A percentile compares a stretch with the other conserved stretches of the same genome.
Evolutionary conservation across 2,113 vertebrate genomes (phyloP).

Genomic region (Malurus melanocephalus): DNA sequence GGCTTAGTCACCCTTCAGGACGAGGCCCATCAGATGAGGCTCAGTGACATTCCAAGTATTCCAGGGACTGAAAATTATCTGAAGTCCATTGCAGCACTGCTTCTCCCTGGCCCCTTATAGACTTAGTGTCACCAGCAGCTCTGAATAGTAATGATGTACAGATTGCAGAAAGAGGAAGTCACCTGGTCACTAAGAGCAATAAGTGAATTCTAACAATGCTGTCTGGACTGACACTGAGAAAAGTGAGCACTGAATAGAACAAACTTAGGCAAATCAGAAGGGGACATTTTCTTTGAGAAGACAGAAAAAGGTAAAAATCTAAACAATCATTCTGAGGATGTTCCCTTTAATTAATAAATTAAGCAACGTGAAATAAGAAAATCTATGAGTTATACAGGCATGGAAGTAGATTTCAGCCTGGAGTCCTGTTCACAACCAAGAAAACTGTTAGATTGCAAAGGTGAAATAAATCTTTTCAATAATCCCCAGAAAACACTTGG

Average conservation of each 20-base stretch:
- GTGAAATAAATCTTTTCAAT: slow-evolving; percentile 23
- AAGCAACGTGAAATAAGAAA: neutral
- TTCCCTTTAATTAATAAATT: neutral
- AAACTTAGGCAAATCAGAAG: neutral
- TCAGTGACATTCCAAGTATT: neutral
- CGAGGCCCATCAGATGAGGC: neutral
- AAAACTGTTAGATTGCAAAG: neutral
- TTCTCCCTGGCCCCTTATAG: neutral
- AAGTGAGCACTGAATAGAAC: neutral
- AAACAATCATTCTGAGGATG: neutral
- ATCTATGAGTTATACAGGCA: neutral
- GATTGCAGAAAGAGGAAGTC: neutral
- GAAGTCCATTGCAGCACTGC: neutral
- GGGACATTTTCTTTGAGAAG: neutral
- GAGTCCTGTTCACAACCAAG: neutral
- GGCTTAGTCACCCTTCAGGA: neutral
- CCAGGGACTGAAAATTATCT: neutral
- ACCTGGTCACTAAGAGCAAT: neutral
- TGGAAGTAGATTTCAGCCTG: neutral
- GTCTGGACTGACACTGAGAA: neutral
- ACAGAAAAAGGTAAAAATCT: neutral
- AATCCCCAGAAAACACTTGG: neutral
- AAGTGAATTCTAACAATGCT: neutral
- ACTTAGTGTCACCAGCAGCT: neutral
- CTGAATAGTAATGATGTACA: neutral